Base-by-base conservation (phyloP, 2,113 vertebrate genomes). In the Spea multiplicata region DNA sequence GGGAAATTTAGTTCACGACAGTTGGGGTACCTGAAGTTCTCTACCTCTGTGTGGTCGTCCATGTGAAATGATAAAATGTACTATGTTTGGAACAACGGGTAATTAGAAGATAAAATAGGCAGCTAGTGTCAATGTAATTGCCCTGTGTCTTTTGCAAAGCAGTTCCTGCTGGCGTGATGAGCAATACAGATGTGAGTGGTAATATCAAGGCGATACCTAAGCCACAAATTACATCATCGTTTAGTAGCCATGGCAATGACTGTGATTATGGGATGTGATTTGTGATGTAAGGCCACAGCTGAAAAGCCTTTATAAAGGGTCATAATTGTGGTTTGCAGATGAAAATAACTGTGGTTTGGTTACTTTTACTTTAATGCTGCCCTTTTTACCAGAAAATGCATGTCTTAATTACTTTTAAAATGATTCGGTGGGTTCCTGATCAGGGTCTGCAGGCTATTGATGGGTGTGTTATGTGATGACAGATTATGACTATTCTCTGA, bases 221-320 rank as follows among this genome's bases (percentile, higher is more conserved):
- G 17, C 64, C 77, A 73, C 77, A 80, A 80, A 80, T 73, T 59
- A 73, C 77, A 80, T 80, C 71, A 73, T 73, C 77, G 67, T 73
- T 80, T 80, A 80, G 77, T 80, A 73, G 73, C 77, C 57, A 80
- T 67, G 69, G 71, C 10, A 30, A 80, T 53, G 44, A 16, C 6
- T 66, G 73, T 79, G 70, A 80, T 66, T 80, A 80, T 73, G 50
- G 70, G 49, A 57, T 73, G 71, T 67, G 45, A 30, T 65, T 73
- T 48, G 59, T 66, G 16, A 72, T 72, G 69, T 71, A 72, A 79
- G 68, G 12, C 44, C n/a, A 16, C 13, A 8, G 45, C 65, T 9
- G 17, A 71, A 71, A 30, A 16, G n/a, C 9, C 69, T 71, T 13
- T 55, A 55, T 48, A 30, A 48, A 17, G 71, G 76, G 70, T 73